Evolutionary conservation across 2,888 invertebrate genomes (phyloP).

Genomic region (Petrolisthes cinctipes): DNA sequence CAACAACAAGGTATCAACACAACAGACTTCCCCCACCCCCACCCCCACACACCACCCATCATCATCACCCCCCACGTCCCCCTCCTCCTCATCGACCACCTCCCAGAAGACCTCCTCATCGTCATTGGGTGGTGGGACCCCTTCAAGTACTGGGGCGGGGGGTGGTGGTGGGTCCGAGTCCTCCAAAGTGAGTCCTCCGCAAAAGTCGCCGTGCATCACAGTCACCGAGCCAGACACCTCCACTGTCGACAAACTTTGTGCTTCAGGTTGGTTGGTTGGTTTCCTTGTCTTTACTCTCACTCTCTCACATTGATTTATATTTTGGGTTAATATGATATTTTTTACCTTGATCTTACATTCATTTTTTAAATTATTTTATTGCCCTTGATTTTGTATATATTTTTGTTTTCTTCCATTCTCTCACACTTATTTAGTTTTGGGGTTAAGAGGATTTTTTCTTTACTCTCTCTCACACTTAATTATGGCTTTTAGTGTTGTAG

Average conservation of each 20-base stretch:
- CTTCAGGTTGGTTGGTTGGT: conserved; percentile 67
- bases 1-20: neutral
- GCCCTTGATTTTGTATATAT: no score
- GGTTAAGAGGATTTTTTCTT: no score
- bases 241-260: conserved; percentile 68
- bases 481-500: no score
- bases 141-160: neutral
- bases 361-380: no score
- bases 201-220: conserved; percentile 68
- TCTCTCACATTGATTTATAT: neutral
- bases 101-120: conserved; percentile 33
- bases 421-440: no score
- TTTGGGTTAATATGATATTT: neutral
- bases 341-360: no score
- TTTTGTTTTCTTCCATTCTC: no score
- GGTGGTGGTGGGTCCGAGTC: conserved; percentile 20
- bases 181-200: conserved; percentile 27
- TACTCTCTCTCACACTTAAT: no score
- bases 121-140: neutral
- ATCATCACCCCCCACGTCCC: conserved; percentile 23
- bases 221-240: conserved; percentile 72
- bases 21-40: conserved; percentile 13
- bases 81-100: conserved; percentile 33
- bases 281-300: neutral
- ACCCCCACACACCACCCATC: conserved; percentile 12